Base-by-base conservation (phyloP, 2,797 vertebrate species). In the Sebastes kiyomatsui region DNA sequence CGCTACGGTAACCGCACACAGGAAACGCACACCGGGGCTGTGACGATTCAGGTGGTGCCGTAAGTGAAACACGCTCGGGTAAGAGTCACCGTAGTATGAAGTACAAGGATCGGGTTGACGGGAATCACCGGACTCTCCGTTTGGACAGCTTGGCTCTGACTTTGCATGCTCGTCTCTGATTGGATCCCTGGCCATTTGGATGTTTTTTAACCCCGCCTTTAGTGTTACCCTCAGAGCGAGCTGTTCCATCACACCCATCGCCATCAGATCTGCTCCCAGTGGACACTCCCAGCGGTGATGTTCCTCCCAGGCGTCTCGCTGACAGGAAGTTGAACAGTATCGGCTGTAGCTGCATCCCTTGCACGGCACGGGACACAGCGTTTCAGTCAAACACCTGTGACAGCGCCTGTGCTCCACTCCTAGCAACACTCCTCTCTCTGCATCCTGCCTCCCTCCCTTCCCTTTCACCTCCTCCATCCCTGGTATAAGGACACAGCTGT, bases 211-310 rank as follows among this genome's bases (percentile, higher is more conserved):
- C 18, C 97, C 96, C 0, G 97, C 96, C 85, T 97, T 93, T 0
- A 99, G 92, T 7, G 96, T 89, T 4, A 96, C 86, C 88, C 99
- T 96, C 58, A 99, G 86, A 55, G 98, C 96, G 13, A 98, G 88
- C 0, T 99, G 98, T 78, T 95, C 95, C 91, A 98, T 96, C 80
- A 98, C 83, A 0, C 99, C 98, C 67, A 96, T 78, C 0, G 90
- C 91, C 74, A 94, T 94, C 7, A 99, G 95, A 20, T 96, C 91
- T 0, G 92, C 95, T 54, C 96, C 97, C 5, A 97, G 58, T 1
- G 96, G 72, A 85, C 98, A 99, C 77, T 99, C 98, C 78, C 81
- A 93, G 73, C 87, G 72, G 74, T 99, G 98, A 89, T 99, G 97
- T 52, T 79, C 91, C 23, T 94, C 87, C 98, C 98, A 99, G 0